Evolutionary conservation across 1,140 invertebrate species (phyloP).

Genomic region (Lordiphosa clarofinis): DNA sequence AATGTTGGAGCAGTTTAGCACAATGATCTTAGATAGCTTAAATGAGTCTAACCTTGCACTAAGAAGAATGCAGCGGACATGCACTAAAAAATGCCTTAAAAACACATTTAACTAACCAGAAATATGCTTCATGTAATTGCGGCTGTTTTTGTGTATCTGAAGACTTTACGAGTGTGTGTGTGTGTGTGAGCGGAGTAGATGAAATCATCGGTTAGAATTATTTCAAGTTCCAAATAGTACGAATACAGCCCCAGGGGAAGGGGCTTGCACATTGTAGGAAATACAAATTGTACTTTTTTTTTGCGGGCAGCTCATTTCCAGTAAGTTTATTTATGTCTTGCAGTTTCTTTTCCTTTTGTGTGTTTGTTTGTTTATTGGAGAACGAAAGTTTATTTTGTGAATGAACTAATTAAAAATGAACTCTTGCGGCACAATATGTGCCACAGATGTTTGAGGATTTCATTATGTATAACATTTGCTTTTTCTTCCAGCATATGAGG

Average conservation of each 20-base stretch:
- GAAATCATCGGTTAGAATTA: conserved; percentile 73
- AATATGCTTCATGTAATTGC: conserved; percentile 34
- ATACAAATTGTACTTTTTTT: conserved; percentile 4
- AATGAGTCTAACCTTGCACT: conserved; percentile 65
- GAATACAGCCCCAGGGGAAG: conserved; percentile 8
- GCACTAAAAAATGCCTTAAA: conserved; percentile 18
- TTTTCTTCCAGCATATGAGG: conserved; percentile 58
- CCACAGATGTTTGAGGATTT: conserved; percentile 49
- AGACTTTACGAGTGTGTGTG: conserved; percentile 8
- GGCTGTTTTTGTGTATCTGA: conserved; percentile 23
- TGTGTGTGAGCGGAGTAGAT: conserved; percentile 51
- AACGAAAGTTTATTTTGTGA: conserved; percentile 64
- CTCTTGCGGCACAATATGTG: conserved; percentile 44
- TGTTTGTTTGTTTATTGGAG: conserved; percentile 45
- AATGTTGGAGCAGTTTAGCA: conserved; percentile 4
- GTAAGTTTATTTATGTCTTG: conserved; percentile 62
- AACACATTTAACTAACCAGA: conserved; percentile 6
- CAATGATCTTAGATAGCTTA: conserved; percentile 22
- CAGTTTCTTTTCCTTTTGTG: conserved; percentile 49
- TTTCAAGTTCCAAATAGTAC: conserved; percentile 55
- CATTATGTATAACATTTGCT: conserved; percentile 23
- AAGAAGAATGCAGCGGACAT: conserved; percentile 32
- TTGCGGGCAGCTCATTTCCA: conserved; percentile 59
- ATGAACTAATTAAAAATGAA: conserved; percentile 64
- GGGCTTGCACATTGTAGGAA: conserved; percentile 28